Conservation (phyloP, 2,888 invertebrate species). For the Catocala nupta region DNA sequence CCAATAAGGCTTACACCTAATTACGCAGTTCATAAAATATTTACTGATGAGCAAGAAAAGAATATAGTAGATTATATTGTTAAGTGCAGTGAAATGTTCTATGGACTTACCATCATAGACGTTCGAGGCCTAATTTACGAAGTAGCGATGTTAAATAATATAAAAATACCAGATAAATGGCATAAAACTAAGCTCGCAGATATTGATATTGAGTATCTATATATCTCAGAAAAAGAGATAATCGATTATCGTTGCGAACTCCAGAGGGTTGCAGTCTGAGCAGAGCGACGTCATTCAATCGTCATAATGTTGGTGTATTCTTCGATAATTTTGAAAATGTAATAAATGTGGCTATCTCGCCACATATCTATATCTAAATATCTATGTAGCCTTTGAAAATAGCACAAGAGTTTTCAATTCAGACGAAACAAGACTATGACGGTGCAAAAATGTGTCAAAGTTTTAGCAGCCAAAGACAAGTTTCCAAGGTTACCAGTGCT, state of each 20-base stretch:
- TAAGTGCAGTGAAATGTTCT: constrained; percentile 29
- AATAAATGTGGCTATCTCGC: too few species aligned
- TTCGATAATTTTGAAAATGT: constrained; percentile 10
- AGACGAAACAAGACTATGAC: constrained; percentile 62
- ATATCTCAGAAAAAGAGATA: constrained; percentile 38
- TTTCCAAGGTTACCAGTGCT: constrained; percentile 40
- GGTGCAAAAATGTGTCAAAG: constrained; percentile 58
- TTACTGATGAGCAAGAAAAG: constrained; percentile 10
- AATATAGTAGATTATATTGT: constrained; percentile 22
- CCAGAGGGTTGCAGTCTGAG: constrained; percentile 40
- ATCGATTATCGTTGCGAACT: constrained; percentile 24
- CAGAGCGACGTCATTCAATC: constrained; percentile 43
- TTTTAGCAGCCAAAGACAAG: constrained; percentile 51
- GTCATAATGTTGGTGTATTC: constrained; percentile 30
- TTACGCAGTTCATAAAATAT: constrained; percentile 6
- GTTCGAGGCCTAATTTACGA: constrained; percentile 34
- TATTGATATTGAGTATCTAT: constrained; percentile 39
- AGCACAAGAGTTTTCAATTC: constrained; percentile 42
- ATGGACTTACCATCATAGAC: constrained; percentile 16
- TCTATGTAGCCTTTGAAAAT: neutral
- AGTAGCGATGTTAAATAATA: constrained; percentile 24
- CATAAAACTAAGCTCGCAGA: constrained; percentile 38
- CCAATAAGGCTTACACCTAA: constrained; percentile 5
- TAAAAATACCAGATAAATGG: constrained; percentile 37
- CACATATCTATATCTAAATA: too few species aligned